Evolutionary conservation across 2,888 invertebrate genomes (phyloP).

Genomic region (Choreutis nemorana): DNA sequence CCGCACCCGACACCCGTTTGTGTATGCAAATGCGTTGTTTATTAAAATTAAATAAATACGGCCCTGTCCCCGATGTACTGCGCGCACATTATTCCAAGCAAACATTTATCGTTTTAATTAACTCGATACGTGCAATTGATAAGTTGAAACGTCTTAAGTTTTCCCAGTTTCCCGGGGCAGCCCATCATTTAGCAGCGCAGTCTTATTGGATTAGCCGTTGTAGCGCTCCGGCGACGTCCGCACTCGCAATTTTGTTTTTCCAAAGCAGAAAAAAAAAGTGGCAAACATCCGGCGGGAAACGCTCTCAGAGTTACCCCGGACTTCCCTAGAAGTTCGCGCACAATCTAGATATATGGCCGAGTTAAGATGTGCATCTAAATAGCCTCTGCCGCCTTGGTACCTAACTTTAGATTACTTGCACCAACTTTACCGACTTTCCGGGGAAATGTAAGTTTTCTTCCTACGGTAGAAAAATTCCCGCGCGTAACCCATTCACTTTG

Average conservation of each 20-base stretch:
- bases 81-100: slow-evolving; percentile 12
- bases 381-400: slow-evolving; percentile 58
- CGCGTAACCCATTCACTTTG: slow-evolving; percentile 47
- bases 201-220: slow-evolving; percentile 31
- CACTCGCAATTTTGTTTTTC: slow-evolving; percentile 29
- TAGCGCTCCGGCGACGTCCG: slow-evolving; percentile 15
- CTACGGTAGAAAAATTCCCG: slow-evolving; percentile 31
- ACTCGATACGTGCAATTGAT: slow-evolving; percentile 26
- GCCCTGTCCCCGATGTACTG: slow-evolving; percentile 16
- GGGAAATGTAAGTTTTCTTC: slow-evolving; percentile 34
- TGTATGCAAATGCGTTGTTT: slow-evolving; percentile 50
- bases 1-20: slow-evolving; percentile 36
- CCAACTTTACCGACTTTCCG: slow-evolving; percentile 47
- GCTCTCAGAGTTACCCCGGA: slow-evolving; percentile 19
- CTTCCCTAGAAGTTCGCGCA: slow-evolving; percentile 31
- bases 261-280: slow-evolving; percentile 21
- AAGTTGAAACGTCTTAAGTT: slow-evolving; percentile 2
- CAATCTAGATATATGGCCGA: slow-evolving; percentile 63
- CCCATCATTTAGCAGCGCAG: slow-evolving; percentile 25
- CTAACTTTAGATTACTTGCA: slow-evolving; percentile 67
- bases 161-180: slow-evolving; percentile 1
- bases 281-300: slow-evolving; percentile 20
- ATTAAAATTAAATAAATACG: slow-evolving; percentile 61
- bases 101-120: slow-evolving; percentile 24
- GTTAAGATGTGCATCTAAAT: slow-evolving; percentile 67